phyloP scores from a whole-genome alignment of 2,113 vertebrate species.

The Eurystomus gularis region DNA sequence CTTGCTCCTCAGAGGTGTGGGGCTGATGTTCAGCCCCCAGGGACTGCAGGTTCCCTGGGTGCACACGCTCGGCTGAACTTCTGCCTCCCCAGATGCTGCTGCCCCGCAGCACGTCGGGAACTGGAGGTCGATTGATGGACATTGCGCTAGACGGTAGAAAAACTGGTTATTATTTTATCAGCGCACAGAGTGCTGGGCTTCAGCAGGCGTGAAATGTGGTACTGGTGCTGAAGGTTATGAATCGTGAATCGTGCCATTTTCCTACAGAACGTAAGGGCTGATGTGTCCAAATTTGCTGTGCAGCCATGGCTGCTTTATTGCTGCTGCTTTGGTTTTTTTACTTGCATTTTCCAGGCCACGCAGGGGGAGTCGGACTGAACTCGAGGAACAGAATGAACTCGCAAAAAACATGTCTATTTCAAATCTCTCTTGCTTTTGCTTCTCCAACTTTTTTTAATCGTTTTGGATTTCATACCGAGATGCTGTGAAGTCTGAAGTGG shows the following conservation, averaged over 20 bases:
- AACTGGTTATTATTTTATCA: background rate
- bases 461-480: background rate
- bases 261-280: background rate
- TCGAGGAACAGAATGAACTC: background rate
- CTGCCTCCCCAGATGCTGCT: background rate
- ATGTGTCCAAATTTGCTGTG: background rate
- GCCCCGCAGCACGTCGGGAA: background rate
- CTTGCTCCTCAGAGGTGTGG: background rate
- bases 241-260: background rate
- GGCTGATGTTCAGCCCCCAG: background rate
- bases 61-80: background rate
- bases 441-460: background rate
- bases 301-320: background rate
- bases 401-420: no score
- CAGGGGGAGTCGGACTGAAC: background rate
- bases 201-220: background rate
- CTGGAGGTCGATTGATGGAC: background rate
- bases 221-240: background rate
- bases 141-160: fast-evolving
- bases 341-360: fast-evolving
- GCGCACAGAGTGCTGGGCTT: background rate
- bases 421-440: background rate
- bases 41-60: background rate
- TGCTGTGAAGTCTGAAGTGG: background rate
- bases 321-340: fast-evolving